Conservation (phyloP, 2,888 invertebrate genomes). For the Brachyptera putata region DNA sequence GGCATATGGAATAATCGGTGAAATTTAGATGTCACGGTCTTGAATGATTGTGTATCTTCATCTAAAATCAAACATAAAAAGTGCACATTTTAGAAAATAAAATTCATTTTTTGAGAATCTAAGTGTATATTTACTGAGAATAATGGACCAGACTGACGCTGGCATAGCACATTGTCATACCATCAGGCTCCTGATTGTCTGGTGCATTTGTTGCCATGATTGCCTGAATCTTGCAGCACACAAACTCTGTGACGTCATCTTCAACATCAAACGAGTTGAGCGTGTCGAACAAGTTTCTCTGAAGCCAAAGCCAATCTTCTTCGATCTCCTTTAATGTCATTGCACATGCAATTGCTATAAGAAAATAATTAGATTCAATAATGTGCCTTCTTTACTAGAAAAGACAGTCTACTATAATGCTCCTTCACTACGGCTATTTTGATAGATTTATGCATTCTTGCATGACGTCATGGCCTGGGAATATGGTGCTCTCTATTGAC, state of each 20-base stretch:
- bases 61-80: slow-evolving; percentile 53
- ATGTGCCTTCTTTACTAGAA: too few relatives aligned
- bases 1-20: slow-evolving; percentile 86
- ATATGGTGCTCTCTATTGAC: too few relatives aligned
- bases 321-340: slow-evolving; percentile 81
- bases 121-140: not conserved
- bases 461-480: too few relatives aligned
- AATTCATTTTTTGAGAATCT: not conserved
- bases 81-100: slow-evolving; percentile 25
- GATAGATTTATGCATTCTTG: too few relatives aligned
- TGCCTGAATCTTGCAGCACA: slow-evolving; percentile 94
- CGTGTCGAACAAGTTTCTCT: slow-evolving; percentile 77
- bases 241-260: slow-evolving; percentile 92
- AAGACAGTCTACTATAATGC: too few relatives aligned
- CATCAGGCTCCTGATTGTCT: slow-evolving; percentile 44
- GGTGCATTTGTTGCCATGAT: slow-evolving; percentile 72
- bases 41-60: slow-evolving; percentile 76
- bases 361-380: too few relatives aligned
- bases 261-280: slow-evolving; percentile 88
- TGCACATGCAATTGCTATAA: slow-evolving; percentile 83
- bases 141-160: too few relatives aligned
- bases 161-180: slow-evolving; percentile 24
- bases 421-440: too few relatives aligned
- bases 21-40: slow-evolving; percentile 76
- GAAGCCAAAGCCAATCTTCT: slow-evolving; percentile 93